phyloP scores from a whole-genome alignment of 37 sponge, comb jelly and placozoan genomes.

The Agelas oroides region DNA sequence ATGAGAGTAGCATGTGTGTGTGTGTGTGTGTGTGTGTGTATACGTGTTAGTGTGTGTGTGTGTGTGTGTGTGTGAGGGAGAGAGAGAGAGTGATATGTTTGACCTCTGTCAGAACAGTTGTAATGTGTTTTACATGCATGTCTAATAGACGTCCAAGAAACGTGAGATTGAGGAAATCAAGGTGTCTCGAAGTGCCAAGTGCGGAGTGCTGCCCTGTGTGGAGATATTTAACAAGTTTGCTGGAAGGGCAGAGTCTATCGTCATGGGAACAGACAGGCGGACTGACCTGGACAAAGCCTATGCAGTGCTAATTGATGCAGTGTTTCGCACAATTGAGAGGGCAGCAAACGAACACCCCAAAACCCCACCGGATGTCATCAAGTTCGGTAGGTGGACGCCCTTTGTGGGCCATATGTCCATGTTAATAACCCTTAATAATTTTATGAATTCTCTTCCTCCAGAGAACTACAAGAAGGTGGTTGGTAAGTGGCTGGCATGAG shows the following conservation, averaged over 20 bases:
- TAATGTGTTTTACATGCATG: too few species aligned
- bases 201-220: conserved; percentile 86
- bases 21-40: too few species aligned
- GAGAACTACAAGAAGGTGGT: conserved; percentile 89
- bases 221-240: conserved; percentile 70
- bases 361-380: conserved; percentile 88
- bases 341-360: conserved; percentile 77
- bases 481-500: conserved; percentile 33
- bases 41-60: too few species aligned
- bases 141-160: conserved; percentile 40
- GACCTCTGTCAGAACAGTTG: too few species aligned
- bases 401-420: not conserved
- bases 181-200: conserved; percentile 66
- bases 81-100: too few species aligned
- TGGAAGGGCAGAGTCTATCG: conserved; percentile 69
- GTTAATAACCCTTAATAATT: not conserved
- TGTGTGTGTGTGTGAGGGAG: too few species aligned
- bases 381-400: conserved; percentile 69
- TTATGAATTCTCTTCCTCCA: not conserved
- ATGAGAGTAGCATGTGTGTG: too few species aligned
- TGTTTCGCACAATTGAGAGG: conserved; percentile 75
- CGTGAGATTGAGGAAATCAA: conserved; percentile 64
- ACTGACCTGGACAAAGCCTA: conserved; percentile 85
- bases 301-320: conserved; percentile 64
- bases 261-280: conserved; percentile 63